phyloP scores from a whole-genome alignment of 2,888 invertebrate genomes.

The Hypolimnas misippus region DNA sequence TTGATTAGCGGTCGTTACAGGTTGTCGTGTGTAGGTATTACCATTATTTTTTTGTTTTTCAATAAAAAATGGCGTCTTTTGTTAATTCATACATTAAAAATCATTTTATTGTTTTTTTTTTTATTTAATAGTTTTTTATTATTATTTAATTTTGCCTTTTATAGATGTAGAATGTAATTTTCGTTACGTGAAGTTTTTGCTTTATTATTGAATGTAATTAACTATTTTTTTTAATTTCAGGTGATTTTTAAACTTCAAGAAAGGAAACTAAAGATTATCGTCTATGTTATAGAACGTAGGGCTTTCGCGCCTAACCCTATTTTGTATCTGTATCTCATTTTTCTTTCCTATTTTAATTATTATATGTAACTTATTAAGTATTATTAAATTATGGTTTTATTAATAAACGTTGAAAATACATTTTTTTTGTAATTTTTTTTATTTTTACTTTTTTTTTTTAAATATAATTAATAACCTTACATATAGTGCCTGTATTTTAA shows the following conservation, averaged over 20 bases:
- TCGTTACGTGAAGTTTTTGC: too few relatives aligned
- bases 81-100: too few relatives aligned
- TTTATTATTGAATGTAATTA: too few relatives aligned
- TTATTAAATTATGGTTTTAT: background rate
- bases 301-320: background rate
- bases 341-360: background rate
- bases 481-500: too few relatives aligned
- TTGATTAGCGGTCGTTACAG: constrained; percentile 42
- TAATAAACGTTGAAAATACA: too few relatives aligned
- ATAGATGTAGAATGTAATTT: too few relatives aligned
- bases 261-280: constrained; percentile 16
- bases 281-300: background rate
- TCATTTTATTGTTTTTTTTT: background rate
- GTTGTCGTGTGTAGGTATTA: constrained; percentile 51
- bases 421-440: too few relatives aligned
- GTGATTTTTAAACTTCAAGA: constrained; percentile 53
- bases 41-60: constrained; percentile 29
- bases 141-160: too few relatives aligned
- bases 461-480: too few relatives aligned
- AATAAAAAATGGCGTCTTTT: background rate
- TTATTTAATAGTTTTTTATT: too few relatives aligned
- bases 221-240: constrained; percentile 47
- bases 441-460: too few relatives aligned
- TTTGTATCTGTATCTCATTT: constrained; percentile 18
- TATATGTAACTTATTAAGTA: background rate